These are phyloP conservation scores for Maconellicoccus hirsutus DNA, from an alignment of 1,140 invertebrate genomes.

Conservation along the genomic window DNA sequence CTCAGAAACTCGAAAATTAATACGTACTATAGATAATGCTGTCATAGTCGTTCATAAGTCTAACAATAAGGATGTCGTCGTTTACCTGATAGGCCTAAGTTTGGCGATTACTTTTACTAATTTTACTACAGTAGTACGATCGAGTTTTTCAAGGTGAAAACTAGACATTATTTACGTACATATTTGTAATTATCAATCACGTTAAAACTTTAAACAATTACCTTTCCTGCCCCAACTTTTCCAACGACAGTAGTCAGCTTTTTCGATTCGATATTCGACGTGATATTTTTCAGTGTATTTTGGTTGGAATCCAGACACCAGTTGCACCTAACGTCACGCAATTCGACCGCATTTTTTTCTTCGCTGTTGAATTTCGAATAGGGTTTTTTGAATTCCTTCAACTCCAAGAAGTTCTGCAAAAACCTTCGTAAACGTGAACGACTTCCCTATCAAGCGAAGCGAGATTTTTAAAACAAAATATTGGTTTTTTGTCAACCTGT, in stretches of 20 bases:
- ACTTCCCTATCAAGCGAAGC: not conserved
- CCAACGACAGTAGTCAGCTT: constrained; percentile 32
- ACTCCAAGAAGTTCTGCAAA: not conserved
- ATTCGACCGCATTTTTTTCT: not conserved
- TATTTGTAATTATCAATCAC: too few relatives aligned
- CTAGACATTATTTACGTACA: too few relatives aligned
- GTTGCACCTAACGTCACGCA: not conserved
- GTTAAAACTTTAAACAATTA: too few relatives aligned
- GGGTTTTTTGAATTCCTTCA: not conserved
- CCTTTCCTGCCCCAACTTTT: constrained; percentile 30
- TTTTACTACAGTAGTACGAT: too few relatives aligned
- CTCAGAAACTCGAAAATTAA: too few relatives aligned
- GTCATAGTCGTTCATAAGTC: too few relatives aligned
- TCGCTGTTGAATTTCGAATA: not conserved
- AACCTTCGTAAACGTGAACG: not conserved
- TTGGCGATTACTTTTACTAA: too few relatives aligned
- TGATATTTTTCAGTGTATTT: constrained; percentile 50
- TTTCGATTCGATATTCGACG: constrained; percentile 48
- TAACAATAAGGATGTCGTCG: too few relatives aligned
- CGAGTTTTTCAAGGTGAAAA: too few relatives aligned
- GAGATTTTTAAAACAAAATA: too few relatives aligned
- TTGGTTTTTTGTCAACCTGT: constrained; percentile 25
- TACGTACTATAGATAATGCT: too few relatives aligned
- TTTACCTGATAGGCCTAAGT: too few relatives aligned
- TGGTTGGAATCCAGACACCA: constrained; percentile 28